Conservation (phyloP, 2,888 invertebrate genomes). For the Cerastoderma edule region DNA sequence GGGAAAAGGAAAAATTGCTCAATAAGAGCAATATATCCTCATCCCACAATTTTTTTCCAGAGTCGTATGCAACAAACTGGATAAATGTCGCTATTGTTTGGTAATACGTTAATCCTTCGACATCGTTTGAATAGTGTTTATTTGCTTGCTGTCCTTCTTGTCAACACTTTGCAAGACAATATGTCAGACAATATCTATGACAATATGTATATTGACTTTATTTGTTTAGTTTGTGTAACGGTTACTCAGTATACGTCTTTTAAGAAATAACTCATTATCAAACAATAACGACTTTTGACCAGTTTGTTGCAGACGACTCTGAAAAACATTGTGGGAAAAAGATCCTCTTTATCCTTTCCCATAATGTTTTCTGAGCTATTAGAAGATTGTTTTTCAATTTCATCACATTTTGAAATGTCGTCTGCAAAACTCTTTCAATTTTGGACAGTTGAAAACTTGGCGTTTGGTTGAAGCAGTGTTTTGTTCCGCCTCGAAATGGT, state of each 20-base stretch:
- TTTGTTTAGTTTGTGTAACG: too few species aligned
- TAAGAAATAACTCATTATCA: too few species aligned
- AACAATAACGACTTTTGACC: too few species aligned
- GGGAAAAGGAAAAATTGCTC: constrained; percentile 2
- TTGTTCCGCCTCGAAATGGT: not conserved
- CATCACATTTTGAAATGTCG: not conserved
- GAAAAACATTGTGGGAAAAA: too few species aligned
- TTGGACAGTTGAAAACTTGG: not conserved
- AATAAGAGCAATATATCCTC: not conserved
- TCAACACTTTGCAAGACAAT: not conserved
- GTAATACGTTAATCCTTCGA: not conserved
- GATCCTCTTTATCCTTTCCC: too few species aligned
- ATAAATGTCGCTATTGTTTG: not conserved
- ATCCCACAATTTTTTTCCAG: not conserved
- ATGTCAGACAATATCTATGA: not conserved
- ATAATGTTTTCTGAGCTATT: too few species aligned
- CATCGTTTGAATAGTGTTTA: not conserved
- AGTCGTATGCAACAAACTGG: not conserved
- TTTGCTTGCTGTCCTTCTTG: not conserved
- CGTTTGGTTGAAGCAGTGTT: not conserved
- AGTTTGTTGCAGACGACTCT: too few species aligned
- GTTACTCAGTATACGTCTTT: too few species aligned
- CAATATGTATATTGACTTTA: too few species aligned
- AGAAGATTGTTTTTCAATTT: not conserved
- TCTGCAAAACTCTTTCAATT: not conserved